Evolutionary conservation across 2,797 vertebrate species (phyloP).

Genomic region (Okamejei kenojei): DNA sequence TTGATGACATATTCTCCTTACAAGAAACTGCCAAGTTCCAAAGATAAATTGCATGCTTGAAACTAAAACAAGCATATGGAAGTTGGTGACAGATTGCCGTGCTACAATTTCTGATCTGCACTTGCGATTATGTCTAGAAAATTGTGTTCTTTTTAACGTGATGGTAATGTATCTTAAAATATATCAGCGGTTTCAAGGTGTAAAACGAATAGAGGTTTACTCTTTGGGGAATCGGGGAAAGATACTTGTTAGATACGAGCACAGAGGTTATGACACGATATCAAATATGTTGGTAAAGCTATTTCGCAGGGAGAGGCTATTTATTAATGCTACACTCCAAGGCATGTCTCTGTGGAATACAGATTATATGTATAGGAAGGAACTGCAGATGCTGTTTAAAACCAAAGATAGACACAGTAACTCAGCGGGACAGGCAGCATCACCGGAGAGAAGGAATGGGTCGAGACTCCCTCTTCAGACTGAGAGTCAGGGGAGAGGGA

Average conservation of each 20-base stretch:
- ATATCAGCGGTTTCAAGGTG: background rate
- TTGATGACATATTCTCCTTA: background rate
- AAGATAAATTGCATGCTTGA: background rate
- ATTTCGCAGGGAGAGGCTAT: background rate
- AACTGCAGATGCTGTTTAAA: too few species aligned
- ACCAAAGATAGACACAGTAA: too few species aligned
- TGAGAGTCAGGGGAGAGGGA: too few species aligned
- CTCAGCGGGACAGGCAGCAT: too few species aligned
- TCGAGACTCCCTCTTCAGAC: too few species aligned
- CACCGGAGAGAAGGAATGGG: too few species aligned
- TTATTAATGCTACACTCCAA: background rate
- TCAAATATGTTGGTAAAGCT: conserved; percentile 21
- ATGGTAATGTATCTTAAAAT: background rate
- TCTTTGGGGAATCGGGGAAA: background rate
- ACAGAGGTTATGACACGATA: background rate
- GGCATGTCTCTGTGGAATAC: background rate
- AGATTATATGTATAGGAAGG: background rate
- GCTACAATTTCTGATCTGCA: background rate
- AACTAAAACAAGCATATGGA: background rate
- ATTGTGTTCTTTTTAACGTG: background rate
- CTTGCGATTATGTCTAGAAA: background rate
- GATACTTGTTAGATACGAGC: background rate
- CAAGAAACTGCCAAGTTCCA: background rate
- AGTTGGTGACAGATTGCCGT: background rate
- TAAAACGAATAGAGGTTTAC: background rate